These are phyloP conservation scores for Thermophis baileyi DNA, from an alignment of 2,113 vertebrate genomes.

Conservation along the genomic window DNA sequence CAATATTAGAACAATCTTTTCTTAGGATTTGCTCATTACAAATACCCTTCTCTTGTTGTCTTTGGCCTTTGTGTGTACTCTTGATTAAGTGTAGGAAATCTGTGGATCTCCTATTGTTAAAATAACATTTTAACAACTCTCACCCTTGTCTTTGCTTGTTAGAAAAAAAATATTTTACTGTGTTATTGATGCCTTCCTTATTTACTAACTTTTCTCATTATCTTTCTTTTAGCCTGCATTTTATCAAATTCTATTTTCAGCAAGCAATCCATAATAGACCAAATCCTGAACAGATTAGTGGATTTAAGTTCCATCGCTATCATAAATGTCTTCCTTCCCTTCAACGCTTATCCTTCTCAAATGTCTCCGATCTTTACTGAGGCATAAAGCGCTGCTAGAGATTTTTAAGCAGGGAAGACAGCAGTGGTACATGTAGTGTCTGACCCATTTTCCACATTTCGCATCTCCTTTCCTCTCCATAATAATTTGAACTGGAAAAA, in stretches of 20 bases:
- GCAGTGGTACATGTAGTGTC: not conserved
- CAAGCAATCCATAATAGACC: not conserved
- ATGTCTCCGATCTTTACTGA: conserved; percentile 2
- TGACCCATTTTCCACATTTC: conserved; percentile 3
- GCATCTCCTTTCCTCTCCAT: not conserved
- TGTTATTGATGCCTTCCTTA: not conserved
- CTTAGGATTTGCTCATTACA: not conserved
- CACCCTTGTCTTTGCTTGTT: not conserved
- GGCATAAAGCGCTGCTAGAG: conserved; percentile 1
- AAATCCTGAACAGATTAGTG: conserved; percentile 23
- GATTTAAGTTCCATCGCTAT: conserved; percentile 8
- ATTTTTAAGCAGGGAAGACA: not conserved
- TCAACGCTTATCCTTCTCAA: not conserved
- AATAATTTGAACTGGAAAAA: not conserved
- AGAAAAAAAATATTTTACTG: not conserved
- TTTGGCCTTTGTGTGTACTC: not conserved
- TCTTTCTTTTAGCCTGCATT: not conserved
- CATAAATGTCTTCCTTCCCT: not conserved
- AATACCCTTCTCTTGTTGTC: not conserved
- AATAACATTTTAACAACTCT: not conserved
- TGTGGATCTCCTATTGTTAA: not conserved
- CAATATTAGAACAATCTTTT: not conserved
- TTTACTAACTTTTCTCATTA: not conserved
- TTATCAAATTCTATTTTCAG: conserved; percentile 2
- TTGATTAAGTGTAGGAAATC: not conserved